Percentiles rank a stretch among this genome's conserved stretches.
phyloP scores from a whole-genome alignment of 2,113 vertebrate genomes.

The Mesembrinibis cayennensis region DNA sequence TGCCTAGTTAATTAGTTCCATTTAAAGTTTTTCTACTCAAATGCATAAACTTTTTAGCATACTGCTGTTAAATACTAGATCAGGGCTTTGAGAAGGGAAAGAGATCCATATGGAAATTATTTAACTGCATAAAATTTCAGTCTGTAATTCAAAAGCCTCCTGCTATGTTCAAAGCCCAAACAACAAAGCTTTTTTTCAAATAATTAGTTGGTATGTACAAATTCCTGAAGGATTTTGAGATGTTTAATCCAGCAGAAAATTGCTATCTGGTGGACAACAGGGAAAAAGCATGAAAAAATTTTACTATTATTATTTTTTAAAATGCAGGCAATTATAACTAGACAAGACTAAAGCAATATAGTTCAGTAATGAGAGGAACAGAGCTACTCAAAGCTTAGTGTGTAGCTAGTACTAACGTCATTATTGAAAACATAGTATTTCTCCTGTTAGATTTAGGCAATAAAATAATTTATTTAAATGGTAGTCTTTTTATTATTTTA shows the following conservation, averaged over 20 bases:
- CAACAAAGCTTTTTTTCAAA: neutral
- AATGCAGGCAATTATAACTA: neutral
- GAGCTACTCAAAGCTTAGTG: neutral
- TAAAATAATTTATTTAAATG: neutral
- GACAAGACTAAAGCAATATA: neutral
- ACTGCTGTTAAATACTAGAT: neutral
- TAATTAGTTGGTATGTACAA: neutral
- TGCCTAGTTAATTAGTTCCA: neutral
- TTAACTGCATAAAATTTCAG: neutral
- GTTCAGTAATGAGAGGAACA: neutral
- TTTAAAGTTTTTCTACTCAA: conserved; percentile 22
- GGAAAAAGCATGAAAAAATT: neutral
- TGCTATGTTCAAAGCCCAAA: conserved; percentile 22
- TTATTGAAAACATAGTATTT: neutral
- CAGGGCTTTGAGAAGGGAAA: neutral
- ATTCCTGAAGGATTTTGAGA: conserved; percentile 30
- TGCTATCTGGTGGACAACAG: neutral
- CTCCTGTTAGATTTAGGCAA: neutral
- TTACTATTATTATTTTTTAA: neutral
- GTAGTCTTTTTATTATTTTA: neutral
- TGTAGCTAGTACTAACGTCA: neutral
- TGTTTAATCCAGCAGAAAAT: conserved; percentile 35
- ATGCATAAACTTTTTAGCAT: neutral
- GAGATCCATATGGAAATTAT: neutral
- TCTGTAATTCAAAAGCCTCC: neutral